Conservation (phyloP, 1,140 invertebrate species). For the Monomorium pharaonis region DNA sequence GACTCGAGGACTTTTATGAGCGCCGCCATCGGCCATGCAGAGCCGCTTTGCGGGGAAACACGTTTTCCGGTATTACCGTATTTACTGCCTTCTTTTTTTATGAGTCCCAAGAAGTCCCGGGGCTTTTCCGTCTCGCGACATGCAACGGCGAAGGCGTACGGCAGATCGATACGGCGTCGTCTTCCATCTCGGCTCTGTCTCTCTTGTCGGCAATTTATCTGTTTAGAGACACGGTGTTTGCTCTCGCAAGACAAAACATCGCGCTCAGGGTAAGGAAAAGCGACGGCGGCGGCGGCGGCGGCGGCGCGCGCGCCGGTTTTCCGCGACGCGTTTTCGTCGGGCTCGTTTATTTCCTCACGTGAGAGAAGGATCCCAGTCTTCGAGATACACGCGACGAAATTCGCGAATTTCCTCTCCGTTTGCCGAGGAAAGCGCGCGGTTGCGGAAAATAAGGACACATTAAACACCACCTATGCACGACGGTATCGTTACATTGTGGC, state of each 20-base stretch:
- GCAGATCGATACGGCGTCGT: conserved; percentile 24
- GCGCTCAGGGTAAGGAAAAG: not conserved
- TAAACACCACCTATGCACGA: not conserved
- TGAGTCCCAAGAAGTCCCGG: not conserved
- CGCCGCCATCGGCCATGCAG: not conserved
- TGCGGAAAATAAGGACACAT: not conserved
- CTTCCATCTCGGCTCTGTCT: conserved; percentile 13
- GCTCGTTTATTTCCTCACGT: conserved; percentile 57
- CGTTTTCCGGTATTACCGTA: not conserved
- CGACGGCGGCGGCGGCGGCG: too few relatives aligned
- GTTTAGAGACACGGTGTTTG: conserved; percentile 58
- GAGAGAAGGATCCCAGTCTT: conserved; percentile 39
- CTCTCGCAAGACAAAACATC: conserved; percentile 24
- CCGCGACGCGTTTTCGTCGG: not conserved
- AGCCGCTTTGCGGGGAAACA: not conserved
- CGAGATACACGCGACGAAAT: conserved; percentile 1
- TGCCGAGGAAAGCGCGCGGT: not conserved
- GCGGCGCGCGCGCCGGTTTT: not conserved
- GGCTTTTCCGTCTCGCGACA: not conserved
- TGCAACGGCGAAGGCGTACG: not conserved
- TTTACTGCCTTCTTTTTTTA: conserved; percentile 7
- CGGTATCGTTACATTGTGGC: not conserved
- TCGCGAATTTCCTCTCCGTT: not conserved
- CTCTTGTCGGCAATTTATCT: conserved; percentile 58
- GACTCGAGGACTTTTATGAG: not conserved